These are phyloP conservation scores for Paguma larvata DNA, from an alignment of 2,797 vertebrate genomes.

Conservation along the genomic window DNA sequence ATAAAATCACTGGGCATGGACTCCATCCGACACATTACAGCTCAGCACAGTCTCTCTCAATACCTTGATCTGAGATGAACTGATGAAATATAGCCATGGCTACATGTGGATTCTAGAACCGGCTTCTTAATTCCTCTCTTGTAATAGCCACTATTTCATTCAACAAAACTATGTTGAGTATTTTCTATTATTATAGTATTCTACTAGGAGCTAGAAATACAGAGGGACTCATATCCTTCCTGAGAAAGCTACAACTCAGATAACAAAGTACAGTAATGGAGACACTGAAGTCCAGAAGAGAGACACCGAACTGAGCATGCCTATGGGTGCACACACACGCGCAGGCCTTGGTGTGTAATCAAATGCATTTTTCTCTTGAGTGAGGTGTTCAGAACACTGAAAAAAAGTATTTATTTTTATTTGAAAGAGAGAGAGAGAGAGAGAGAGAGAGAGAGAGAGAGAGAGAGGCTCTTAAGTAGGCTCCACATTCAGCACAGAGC, in stretches of 20 bases:
- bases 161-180: not conserved
- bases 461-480: too few relatives aligned
- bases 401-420: too few relatives aligned
- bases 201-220: not conserved
- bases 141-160: not conserved
- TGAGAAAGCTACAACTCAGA: not conserved
- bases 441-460: too few relatives aligned
- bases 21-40: not conserved
- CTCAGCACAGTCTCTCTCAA: not conserved
- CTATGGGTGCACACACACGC: not conserved
- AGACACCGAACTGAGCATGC: not conserved
- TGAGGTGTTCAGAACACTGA: not conserved
- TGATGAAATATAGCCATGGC: not conserved
- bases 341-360: not conserved
- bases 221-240: not conserved
- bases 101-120: not conserved
- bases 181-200: conserved; percentile 52
- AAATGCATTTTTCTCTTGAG: conserved; percentile 48
- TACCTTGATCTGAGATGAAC: not conserved
- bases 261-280: not conserved
- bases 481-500: too few relatives aligned
- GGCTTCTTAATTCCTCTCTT: not conserved
- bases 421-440: too few relatives aligned
- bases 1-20: not conserved
- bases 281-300: not conserved